Conservation (phyloP, 2,797 vertebrate genomes). For the Enteromius viviparus region DNA sequence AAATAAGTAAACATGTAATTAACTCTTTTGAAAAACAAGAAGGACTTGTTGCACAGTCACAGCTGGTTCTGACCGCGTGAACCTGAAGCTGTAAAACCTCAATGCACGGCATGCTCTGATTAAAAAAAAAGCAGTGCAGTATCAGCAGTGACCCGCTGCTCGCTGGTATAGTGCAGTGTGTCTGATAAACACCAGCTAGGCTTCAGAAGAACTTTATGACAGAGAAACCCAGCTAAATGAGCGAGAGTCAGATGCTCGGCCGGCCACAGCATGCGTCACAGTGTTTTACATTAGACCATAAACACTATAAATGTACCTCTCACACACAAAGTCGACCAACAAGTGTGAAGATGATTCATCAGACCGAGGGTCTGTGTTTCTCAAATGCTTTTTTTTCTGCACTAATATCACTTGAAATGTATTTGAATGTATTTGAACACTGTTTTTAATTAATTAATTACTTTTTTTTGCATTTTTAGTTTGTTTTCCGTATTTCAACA, state of each 20-base stretch:
- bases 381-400: background rate
- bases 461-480: too few species aligned
- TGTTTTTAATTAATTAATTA: background rate
- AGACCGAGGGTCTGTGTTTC: background rate
- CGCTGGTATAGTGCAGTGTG: background rate
- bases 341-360: background rate
- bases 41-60: slow-evolving; percentile 39
- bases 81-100: slow-evolving; percentile 4
- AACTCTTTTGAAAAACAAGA: slow-evolving; percentile 36
- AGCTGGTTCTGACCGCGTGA: slow-evolving; percentile 35
- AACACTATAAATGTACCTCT: slow-evolving; percentile 44
- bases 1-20: slow-evolving; percentile 57
- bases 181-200: slow-evolving; percentile 1
- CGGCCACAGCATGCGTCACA: slow-evolving; percentile 51
- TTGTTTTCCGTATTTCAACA: too few species aligned
- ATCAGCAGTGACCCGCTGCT: slow-evolving; percentile 8
- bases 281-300: slow-evolving; percentile 53
- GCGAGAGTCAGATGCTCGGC: background rate
- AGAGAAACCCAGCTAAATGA: background rate
- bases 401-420: background rate
- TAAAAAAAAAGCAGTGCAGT: background rate
- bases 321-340: background rate
- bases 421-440: background rate
- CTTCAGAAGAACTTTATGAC: background rate
- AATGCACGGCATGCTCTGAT: background rate